Conservation (phyloP, 2,113 vertebrate genomes). For the Excalfactoria chinensis region DNA sequence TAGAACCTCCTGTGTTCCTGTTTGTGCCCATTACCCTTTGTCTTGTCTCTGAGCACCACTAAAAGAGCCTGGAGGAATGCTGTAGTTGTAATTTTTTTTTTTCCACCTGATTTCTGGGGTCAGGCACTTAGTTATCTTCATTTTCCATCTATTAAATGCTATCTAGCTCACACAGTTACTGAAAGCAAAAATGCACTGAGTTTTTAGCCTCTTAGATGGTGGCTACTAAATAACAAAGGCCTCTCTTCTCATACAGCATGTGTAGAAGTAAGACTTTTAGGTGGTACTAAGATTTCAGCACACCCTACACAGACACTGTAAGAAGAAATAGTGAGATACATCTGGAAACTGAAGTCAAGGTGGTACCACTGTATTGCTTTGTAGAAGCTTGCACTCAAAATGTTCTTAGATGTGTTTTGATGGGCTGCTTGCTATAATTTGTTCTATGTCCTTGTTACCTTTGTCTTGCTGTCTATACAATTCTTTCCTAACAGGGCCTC, state of each 20-base stretch:
- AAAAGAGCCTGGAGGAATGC: neutral
- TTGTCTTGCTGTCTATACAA: neutral
- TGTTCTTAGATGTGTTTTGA: slow-evolving; percentile 19
- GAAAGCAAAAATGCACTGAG: neutral
- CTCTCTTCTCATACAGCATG: neutral
- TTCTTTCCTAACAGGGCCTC: slow-evolving; percentile 38
- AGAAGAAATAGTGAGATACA: neutral
- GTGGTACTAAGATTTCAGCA: neutral
- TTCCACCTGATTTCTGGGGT: neutral
- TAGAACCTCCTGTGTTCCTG: neutral
- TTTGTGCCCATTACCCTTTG: neutral
- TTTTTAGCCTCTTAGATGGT: neutral
- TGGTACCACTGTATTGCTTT: neutral
- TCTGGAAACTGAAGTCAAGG: neutral
- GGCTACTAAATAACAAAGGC: neutral
- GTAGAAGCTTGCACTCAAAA: neutral
- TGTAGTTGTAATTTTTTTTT: neutral
- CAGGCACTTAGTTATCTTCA: neutral
- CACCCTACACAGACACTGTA: neutral
- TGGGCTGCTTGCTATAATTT: slow-evolving; percentile 10
- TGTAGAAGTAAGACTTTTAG: neutral
- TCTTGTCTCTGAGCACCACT: neutral
- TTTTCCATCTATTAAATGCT: neutral
- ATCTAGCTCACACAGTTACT: neutral
- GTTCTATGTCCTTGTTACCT: neutral